Percentiles rank a stretch among this genome's conserved stretches.
Conservation (phyloP, 2,113 vertebrate genomes). For the Boulengeromyrus knoepffleri region DNA sequence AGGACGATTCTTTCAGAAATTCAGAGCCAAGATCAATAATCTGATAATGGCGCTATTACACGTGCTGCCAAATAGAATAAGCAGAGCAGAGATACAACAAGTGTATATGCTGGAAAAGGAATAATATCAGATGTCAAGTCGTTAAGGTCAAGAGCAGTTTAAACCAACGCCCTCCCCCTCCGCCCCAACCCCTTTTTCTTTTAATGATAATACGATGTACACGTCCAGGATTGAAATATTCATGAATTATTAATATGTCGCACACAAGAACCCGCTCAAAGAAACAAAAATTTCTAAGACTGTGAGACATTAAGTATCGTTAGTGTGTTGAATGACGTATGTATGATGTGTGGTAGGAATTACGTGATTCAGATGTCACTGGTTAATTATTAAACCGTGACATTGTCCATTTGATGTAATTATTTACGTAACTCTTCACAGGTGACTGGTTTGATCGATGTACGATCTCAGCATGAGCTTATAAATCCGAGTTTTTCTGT, state of each 20-base stretch:
- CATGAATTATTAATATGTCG: background rate
- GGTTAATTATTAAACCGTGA: background rate
- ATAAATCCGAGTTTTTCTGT: background rate
- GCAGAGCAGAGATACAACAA: background rate
- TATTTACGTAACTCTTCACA: background rate
- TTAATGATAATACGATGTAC: background rate
- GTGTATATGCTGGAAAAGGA: background rate
- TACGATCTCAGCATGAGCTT: background rate
- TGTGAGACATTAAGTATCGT: background rate
- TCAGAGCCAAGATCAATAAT: conserved; percentile 79
- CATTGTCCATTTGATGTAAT: background rate
- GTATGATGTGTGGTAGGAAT: background rate
- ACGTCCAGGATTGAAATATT: background rate
- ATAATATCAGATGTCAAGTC: background rate
- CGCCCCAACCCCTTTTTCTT: background rate
- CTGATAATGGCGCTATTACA: conserved; percentile 45
- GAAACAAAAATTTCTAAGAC: background rate
- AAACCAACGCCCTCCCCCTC: background rate
- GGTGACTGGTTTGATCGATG: background rate
- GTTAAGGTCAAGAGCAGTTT: background rate
- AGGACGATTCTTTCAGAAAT: conserved; percentile 76
- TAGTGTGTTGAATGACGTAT: background rate
- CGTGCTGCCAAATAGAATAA: background rate
- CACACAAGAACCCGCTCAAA: background rate
- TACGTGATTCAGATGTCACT: background rate